Evolutionary conservation across 2,113 vertebrate genomes (phyloP).

Genomic region (cat (Felis catus)): DNA sequence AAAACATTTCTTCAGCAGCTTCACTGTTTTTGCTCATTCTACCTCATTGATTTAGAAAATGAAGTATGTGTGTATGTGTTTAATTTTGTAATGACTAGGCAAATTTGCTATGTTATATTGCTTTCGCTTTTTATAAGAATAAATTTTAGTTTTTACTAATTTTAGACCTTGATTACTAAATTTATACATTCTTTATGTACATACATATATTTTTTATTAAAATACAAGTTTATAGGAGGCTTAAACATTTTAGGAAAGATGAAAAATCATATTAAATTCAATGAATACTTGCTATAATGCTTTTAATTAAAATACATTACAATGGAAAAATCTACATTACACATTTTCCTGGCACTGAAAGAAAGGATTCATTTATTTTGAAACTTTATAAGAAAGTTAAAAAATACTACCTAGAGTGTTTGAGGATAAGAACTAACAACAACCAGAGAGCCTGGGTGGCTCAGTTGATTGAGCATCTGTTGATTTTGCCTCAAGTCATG

Average conservation of each 20-base stretch:
- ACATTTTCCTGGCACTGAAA: conserved; percentile 35
- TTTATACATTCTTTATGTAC: not conserved
- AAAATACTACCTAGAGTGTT: not conserved
- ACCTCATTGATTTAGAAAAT: not conserved
- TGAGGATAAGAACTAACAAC: conserved; percentile 35
- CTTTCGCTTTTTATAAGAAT: not conserved
- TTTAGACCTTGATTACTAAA: conserved; percentile 1
- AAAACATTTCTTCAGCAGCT: not conserved
- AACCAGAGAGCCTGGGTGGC: not conserved
- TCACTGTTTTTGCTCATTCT: conserved; percentile 22
- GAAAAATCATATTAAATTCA: conserved; percentile 24
- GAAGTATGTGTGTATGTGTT: not conserved
- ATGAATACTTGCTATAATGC: not conserved
- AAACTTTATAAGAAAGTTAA: not conserved
- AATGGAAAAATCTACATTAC: not conserved
- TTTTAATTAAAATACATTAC: conserved; percentile 41
- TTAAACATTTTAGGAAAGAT: conserved; percentile 41
- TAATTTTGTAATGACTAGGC: conserved; percentile 27
- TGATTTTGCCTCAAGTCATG: too few relatives aligned
- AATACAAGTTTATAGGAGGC: not conserved
- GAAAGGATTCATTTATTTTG: conserved; percentile 23
- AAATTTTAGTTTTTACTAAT: conserved; percentile 11
- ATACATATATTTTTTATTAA: not conserved
- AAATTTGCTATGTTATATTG: conserved; percentile 35
- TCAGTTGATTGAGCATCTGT: too few relatives aligned